Evolutionary conservation across 1,140 invertebrate species (phyloP).

Genomic region (Cheumatopsyche charites): DNA sequence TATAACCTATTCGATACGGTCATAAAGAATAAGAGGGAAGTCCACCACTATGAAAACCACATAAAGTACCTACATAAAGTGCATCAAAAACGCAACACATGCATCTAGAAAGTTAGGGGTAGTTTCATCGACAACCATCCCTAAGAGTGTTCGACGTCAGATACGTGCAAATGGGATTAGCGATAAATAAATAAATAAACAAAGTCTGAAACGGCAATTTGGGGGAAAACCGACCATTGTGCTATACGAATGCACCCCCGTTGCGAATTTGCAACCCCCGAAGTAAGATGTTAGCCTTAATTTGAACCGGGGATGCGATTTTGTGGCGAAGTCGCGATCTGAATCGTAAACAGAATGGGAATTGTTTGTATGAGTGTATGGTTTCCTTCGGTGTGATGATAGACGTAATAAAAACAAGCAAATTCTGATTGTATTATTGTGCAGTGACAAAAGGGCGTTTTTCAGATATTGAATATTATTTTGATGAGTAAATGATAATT

Average conservation of each 20-base stretch:
- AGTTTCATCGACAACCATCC: too few species aligned
- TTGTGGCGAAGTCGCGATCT: neutral
- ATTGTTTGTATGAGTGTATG: too few species aligned
- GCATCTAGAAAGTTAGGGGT: neutral
- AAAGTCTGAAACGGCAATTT: constrained; percentile 33
- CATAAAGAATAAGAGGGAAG: too few species aligned
- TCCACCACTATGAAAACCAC: too few species aligned
- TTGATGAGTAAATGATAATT: too few species aligned
- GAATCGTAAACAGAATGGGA: too few species aligned
- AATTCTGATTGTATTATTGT: too few species aligned
- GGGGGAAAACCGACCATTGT: constrained; percentile 22
- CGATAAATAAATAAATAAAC: constrained; percentile 36
- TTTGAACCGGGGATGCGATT: constrained; percentile 11
- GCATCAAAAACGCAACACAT: constrained; percentile 29
- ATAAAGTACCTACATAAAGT: neutral
- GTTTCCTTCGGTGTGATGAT: too few species aligned
- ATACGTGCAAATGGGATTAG: constrained; percentile 35
- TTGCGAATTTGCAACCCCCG: neutral
- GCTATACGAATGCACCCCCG: constrained; percentile 18
- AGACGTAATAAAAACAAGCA: too few species aligned
- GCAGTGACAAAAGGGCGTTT: too few species aligned
- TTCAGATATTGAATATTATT: too few species aligned
- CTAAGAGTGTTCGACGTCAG: constrained; percentile 1
- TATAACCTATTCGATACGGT: constrained; percentile 4
- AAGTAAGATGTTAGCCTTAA: constrained; percentile 28